Percentiles rank a stretch among this genome's conserved stretches.
Conservation (phyloP, 2,888 invertebrate genomes). For the Hydrotaea diabolus region DNA sequence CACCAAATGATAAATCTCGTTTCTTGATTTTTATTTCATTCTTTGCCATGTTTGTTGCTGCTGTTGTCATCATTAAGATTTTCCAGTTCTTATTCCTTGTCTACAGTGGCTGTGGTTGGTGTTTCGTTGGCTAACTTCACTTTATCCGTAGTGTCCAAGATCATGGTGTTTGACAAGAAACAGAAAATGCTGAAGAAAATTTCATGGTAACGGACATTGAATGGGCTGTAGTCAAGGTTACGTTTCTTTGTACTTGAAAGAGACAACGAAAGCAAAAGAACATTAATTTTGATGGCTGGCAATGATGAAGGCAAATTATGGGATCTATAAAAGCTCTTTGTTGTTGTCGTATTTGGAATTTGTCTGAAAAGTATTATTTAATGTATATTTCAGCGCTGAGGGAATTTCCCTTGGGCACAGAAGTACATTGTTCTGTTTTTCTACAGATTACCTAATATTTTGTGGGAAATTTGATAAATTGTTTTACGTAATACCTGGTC, state of each 20-base stretch:
- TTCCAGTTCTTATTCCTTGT: conserved; percentile 13
- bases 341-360: not conserved
- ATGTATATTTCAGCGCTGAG: not conserved
- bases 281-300: conserved; percentile 24
- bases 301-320: conserved; percentile 34
- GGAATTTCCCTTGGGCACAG: not conserved
- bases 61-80: conserved; percentile 42
- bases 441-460: not conserved
- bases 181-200: not conserved
- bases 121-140: no score
- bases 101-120: not conserved
- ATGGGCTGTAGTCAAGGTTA: conserved; percentile 28
- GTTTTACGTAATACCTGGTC: not conserved
- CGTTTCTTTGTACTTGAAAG: conserved; percentile 1
- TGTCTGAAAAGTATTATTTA: conserved; percentile 8
- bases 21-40: conserved; percentile 42
- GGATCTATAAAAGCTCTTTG: not conserved
- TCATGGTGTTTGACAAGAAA: conserved; percentile 33
- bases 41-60: conserved; percentile 33
- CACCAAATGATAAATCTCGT: conserved; percentile 51
- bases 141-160: conserved; percentile 48
- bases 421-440: conserved; percentile 2
- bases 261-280: not conserved
- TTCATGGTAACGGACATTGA: not conserved
- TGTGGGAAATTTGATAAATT: not conserved